These are phyloP conservation scores for Poecilia picta DNA, from an alignment of 2,797 vertebrate species.

Conservation along the genomic window DNA sequence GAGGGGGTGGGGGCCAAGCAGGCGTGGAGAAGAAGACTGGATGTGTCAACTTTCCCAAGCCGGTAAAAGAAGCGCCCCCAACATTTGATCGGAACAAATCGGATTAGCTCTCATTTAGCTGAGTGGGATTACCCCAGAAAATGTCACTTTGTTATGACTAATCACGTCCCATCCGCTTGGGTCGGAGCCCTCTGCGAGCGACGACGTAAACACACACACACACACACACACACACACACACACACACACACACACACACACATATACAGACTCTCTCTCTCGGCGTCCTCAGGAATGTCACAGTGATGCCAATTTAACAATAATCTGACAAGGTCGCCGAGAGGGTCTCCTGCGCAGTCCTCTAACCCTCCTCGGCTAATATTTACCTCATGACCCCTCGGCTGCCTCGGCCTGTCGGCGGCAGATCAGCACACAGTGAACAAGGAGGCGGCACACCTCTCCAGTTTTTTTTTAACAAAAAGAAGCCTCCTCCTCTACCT, in stretches of 20 bases:
- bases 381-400: conserved; percentile 75
- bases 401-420: conserved; percentile 57
- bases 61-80: conserved; percentile 48
- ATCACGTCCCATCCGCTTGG: conserved; percentile 70
- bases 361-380: conserved; percentile 69
- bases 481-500: conserved; percentile 48
- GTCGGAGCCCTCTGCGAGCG: conserved; percentile 26
- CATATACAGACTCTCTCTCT: neutral
- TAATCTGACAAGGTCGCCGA: conserved; percentile 70
- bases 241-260: conserved; percentile 13
- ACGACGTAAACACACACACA: conserved; percentile 20
- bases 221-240: conserved; percentile 19
- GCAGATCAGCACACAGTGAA: conserved; percentile 66
- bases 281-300: conserved; percentile 54
- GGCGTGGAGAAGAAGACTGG: conserved; percentile 37
- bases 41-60: conserved; percentile 52
- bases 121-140: conserved; percentile 77
- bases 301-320: conserved; percentile 70
- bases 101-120: conserved; percentile 79
- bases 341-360: conserved; percentile 59
- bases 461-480: neutral
- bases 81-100: conserved; percentile 78
- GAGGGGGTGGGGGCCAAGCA: neutral
- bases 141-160: conserved; percentile 81
- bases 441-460: conserved; percentile 52